Base-by-base conservation (phyloP, 2,888 invertebrate genomes). In the Aricia artaxerxes region DNA sequence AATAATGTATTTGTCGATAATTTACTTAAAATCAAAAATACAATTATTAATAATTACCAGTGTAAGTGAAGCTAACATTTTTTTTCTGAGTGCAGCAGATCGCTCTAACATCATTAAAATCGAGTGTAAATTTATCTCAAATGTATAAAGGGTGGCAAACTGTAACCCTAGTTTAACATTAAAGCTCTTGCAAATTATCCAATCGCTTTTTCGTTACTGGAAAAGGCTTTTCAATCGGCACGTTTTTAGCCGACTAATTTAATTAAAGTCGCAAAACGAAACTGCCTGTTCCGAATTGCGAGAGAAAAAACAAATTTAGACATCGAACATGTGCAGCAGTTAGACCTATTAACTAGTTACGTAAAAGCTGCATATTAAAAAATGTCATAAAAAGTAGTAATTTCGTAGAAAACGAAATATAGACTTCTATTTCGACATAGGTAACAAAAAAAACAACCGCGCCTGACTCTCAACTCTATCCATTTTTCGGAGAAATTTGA, bases 231-330 rank as follows among this genome's bases (percentile, higher is more conserved):
- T 44, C 4, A 73, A 73, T 73, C 73, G 73, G 73, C n/a, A 73
- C 73, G 40, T 73, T 73, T 73, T 73, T 24, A 44, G 44, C n/a
- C 73, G 40, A 44, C 44, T 73, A 44, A 73, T 73, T 73, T 44
- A 73, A 73, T 73, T 73, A 73, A 44, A 73, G 44, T 73, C 73
- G 73, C 73, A 73, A 73, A 73, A 73, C 73, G 73, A 73, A 73
- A 73, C n/a, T 44, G 44, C 16, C 73, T 6, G 7, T 73, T 73
- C 24, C 44, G 73, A 73, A 44, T 9, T 44, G 40, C 73, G 4
- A 69, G 13, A 38, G 69, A 44, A 73, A 73, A 73, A 73, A 73
- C 73, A 44, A 73, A 73, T 73, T 73, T 44, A 73, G 73, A 44
- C 24, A 11, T 73, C n/a, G 44, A 24, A 73, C 44, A 73, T 44